Evolutionary conservation across 2,888 invertebrate genomes (phyloP), one percentile per base, ranked within the genome.

Genomic region (Drosophila recens): DNA sequence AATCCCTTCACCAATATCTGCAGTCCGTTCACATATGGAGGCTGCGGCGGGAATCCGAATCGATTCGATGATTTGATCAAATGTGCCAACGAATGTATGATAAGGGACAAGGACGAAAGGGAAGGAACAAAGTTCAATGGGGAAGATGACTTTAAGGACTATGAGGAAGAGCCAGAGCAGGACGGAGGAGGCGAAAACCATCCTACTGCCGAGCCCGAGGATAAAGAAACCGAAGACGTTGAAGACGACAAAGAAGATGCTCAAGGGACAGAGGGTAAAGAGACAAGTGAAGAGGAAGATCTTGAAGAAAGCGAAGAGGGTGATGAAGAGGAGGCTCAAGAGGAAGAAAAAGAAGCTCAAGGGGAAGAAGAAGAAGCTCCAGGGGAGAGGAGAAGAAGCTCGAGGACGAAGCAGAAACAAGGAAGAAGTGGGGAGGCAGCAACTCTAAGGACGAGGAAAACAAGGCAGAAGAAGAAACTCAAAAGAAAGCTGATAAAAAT

Each of bases 11-110:
- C 27, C 10, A 56, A 57, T 11, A 17, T 34, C 2, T 83, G 86
- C 33, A 27, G 8, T 0, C 10, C 13, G 5, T 83, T 68, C 15
- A 4, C 0, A 0, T 86, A 86, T 11, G 46, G 69, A 20, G 86
- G 82, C 0, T 83, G 83, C 20, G 83, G 79, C 0, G 83, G 83
- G 1, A 83, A 85, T 59, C 69, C 83, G 1, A 83, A 83, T 74
- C 72, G 82, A 0, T 82, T 82, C 42, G 0, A 5, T 0, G 23
- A 30, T 3, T 38, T 54, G 5, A 1, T 5, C 0, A 36, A 56
- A 0, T 83, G 86, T 15, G 33, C 67, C 1, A 15, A 13, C 0
- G n/a, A 51, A 2, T 82, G 84, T 34, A 63, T 65, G 5, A 13
- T 51, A 0, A 52, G 45, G 34, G 43, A 59, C 27, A 27, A 27